Conservation (phyloP, 2,797 vertebrate genomes). For the Novumbra hubbsi region DNA sequence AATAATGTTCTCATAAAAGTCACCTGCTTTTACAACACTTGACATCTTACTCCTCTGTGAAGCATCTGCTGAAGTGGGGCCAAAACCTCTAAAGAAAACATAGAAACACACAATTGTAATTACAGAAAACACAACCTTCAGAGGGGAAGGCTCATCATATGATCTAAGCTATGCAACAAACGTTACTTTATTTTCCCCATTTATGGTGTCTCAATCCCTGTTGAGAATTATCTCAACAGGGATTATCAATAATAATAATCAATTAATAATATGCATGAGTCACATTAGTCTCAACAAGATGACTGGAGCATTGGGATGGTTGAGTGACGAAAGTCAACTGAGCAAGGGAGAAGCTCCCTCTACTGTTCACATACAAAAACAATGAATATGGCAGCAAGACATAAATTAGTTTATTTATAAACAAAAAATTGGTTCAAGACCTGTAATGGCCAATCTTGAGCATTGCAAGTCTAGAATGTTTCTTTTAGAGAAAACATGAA, state of each 20-base stretch:
- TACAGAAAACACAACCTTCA: neutral
- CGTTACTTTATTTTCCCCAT: neutral
- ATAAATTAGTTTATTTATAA: neutral
- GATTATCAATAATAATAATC: too few species aligned
- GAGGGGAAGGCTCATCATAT: neutral
- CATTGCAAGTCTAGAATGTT: neutral
- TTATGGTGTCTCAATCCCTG: neutral
- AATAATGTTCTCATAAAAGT: conserved; percentile 52
- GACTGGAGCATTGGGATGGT: neutral
- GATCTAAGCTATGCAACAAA: neutral
- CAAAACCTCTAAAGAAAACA: neutral
- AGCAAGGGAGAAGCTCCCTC: neutral
- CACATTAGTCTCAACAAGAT: neutral
- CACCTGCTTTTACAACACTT: neutral
- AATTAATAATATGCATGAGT: neutral
- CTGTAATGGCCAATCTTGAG: neutral
- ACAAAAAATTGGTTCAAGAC: neutral
- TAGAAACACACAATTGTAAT: neutral
- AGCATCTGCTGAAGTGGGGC: neutral
- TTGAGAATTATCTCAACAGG: too few species aligned
- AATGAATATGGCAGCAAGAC: neutral
- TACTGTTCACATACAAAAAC: neutral
- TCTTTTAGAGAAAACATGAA: neutral
- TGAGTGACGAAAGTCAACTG: neutral
- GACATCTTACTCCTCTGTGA: neutral